Evolutionary conservation across 2,797 vertebrate species (phyloP).

Genomic region (Dicrostonyx torquatus): DNA sequence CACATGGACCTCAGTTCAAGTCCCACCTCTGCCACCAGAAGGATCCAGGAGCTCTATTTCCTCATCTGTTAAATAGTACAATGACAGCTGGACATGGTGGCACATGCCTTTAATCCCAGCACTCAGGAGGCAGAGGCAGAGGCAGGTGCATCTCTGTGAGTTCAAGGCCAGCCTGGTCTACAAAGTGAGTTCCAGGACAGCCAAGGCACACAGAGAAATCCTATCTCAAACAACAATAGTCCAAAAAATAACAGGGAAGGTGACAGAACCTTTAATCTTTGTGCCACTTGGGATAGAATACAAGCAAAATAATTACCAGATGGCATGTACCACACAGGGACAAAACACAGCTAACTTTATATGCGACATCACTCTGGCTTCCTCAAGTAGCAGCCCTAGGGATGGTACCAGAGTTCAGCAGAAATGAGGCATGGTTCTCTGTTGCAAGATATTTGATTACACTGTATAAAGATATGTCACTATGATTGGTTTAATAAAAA

Average conservation of each 20-base stretch:
- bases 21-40: not conserved
- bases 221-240: too few species aligned
- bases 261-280: not conserved
- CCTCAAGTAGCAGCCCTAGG: not conserved
- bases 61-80: not conserved
- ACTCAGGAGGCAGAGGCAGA: too few species aligned
- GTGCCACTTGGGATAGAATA: not conserved
- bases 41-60: not conserved
- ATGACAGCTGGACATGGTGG: too few species aligned
- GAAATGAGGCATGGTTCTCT: not conserved
- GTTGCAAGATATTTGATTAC: too few species aligned
- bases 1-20: not conserved
- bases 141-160: too few species aligned
- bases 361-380: not conserved
- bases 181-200: too few species aligned
- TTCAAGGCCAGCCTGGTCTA: too few species aligned
- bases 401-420: not conserved
- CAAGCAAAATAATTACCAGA: not conserved
- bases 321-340: not conserved
- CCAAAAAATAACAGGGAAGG: not conserved
- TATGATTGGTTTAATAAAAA: too few species aligned
- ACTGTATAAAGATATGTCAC: too few species aligned
- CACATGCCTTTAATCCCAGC: too few species aligned
- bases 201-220: too few species aligned
- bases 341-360: not conserved